Evolutionary conservation across 1,140 invertebrate genomes (phyloP).

Genomic region (Heliconius hewitsoni): DNA sequence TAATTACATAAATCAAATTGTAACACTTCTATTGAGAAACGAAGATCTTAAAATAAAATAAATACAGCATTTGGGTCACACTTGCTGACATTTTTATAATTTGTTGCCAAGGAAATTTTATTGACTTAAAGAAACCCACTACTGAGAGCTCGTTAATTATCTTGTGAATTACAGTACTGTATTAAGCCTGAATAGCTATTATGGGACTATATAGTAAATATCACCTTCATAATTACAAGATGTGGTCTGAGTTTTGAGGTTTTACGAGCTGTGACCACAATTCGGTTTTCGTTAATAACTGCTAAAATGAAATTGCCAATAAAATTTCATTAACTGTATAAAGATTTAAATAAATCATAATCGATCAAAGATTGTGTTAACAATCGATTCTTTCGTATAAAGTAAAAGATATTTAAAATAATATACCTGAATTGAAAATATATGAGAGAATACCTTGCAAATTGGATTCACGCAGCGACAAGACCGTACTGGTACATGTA

Average conservation of each 20-base stretch:
- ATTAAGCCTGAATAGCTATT: slow-evolving; percentile 24
- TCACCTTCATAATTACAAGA: slow-evolving; percentile 36
- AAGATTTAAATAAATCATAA: not conserved
- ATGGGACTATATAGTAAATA: slow-evolving; percentile 16
- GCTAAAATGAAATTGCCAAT: slow-evolving; percentile 65
- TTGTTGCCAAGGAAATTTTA: not conserved
- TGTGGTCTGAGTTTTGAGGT: slow-evolving; percentile 58
- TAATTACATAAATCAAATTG: not conserved
- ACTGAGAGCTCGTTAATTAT: not conserved
- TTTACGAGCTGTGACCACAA: slow-evolving; percentile 38
- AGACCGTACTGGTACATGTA: not conserved
- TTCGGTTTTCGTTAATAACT: slow-evolving; percentile 50
- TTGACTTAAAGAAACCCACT: not conserved
- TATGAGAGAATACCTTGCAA: not conserved
- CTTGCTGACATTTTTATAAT: slow-evolving; percentile 1
- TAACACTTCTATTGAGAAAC: not conserved
- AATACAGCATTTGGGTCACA: not conserved
- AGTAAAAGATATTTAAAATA: not conserved
- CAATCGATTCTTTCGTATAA: not conserved
- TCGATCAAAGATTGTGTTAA: not conserved
- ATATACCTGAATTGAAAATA: not conserved
- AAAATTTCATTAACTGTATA: not conserved
- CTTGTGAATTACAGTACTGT: not conserved
- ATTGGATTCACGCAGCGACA: slow-evolving; percentile 10
- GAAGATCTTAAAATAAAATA: not conserved